These are phyloP conservation scores for Poicephalus gulielmi DNA, from an alignment of 2,113 vertebrate species.

Conservation along the genomic window DNA sequence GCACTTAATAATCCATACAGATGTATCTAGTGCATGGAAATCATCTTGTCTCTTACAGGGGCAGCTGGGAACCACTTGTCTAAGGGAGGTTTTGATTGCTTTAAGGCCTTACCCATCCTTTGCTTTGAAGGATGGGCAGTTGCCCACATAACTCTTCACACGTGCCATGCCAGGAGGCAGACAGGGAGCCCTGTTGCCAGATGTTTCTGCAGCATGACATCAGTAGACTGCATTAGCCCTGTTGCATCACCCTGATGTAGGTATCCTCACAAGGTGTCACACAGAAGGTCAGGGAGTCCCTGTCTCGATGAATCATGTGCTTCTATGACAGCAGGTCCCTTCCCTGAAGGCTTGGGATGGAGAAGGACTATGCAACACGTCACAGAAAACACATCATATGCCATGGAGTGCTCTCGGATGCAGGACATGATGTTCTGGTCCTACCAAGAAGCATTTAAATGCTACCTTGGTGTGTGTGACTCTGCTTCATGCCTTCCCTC, in stretches of 20 bases:
- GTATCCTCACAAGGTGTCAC: not conserved
- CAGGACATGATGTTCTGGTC: not conserved
- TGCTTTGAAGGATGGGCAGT: not conserved
- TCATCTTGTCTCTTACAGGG: not conserved
- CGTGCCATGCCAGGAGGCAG: not conserved
- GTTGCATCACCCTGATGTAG: not conserved
- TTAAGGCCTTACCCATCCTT: not conserved
- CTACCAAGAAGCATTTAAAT: not conserved
- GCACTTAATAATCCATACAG: accelerated
- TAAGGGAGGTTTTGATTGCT: accelerated
- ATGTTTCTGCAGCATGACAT: not conserved
- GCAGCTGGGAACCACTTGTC: not conserved
- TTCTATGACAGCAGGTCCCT: not conserved
- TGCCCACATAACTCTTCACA: not conserved
- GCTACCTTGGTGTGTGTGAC: not conserved
- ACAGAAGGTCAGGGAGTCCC: not conserved
- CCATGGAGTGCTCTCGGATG: not conserved
- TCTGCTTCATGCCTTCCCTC: not conserved
- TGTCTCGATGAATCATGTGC: not conserved
- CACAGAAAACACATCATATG: not conserved
- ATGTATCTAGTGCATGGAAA: accelerated
- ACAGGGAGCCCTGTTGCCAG: not conserved
- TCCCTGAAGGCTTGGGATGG: not conserved
- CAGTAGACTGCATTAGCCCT: not conserved
- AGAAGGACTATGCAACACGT: not conserved